phyloP scores from a whole-genome alignment of 2,888 invertebrate genomes.

The Erynnis tages region DNA sequence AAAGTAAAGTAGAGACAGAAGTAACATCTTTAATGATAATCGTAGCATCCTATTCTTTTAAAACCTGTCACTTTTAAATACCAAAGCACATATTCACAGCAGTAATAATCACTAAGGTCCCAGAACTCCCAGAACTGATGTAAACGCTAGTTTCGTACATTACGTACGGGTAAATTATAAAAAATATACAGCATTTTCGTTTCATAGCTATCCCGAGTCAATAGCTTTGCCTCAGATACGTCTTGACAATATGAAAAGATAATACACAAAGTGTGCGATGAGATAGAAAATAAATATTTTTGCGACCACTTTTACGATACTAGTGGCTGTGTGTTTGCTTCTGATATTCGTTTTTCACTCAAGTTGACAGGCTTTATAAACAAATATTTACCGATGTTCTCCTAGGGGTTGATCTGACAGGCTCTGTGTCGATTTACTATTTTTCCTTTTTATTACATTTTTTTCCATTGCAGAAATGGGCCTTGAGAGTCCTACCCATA shows the following conservation, averaged over 20 bases:
- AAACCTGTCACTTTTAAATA: no score
- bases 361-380: conserved; percentile 32
- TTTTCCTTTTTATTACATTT: not conserved
- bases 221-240: conserved; percentile 2
- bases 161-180: no score
- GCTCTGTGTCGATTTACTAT: conserved; percentile 31
- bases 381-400: conserved; percentile 33
- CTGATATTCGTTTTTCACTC: conserved; percentile 15
- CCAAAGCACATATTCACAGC: no score
- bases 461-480: not conserved
- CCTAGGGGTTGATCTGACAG: conserved; percentile 30
- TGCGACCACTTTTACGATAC: conserved; percentile 12
- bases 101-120: no score
- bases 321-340: not conserved
- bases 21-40: no score
- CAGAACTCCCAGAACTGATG: no score
- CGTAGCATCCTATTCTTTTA: no score
- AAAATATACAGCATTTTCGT: not conserved
- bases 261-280: conserved; percentile 11
- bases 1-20: no score
- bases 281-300: conserved; percentile 25
- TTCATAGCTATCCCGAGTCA: conserved; percentile 1
- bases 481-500: no score
- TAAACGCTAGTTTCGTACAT: no score
- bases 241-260: conserved; percentile 15